Percentiles rank a stretch among this genome's conserved stretches.
phyloP scores from a whole-genome alignment of 2,888 invertebrate genomes.

The Leptopilina drosophilae region DNA sequence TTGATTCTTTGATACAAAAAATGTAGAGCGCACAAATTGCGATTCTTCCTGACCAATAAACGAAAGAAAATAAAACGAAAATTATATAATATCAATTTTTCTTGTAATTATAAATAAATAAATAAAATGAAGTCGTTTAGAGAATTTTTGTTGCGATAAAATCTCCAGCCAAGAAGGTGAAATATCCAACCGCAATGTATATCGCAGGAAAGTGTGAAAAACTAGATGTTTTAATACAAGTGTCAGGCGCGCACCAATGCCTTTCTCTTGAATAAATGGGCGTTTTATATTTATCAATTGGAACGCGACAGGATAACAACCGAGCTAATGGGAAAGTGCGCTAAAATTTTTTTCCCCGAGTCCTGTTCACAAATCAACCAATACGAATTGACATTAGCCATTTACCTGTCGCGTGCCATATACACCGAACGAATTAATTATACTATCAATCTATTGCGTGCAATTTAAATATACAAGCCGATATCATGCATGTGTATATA shows the following conservation, averaged over 20 bases:
- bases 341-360: constrained; percentile 48
- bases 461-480: background rate
- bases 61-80: no score
- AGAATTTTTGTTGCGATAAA: no score
- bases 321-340: constrained; percentile 57
- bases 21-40: no score
- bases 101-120: no score
- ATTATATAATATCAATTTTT: no score
- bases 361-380: constrained; percentile 48
- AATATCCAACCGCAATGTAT: no score
- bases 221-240: background rate
- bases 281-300: constrained; percentile 57
- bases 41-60: no score
- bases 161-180: no score
- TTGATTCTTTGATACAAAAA: no score
- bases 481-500: no score
- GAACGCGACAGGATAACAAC: constrained; percentile 54
- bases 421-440: constrained; percentile 2
- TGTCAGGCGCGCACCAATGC: constrained; percentile 9
- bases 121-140: no score
- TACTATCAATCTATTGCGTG: background rate
- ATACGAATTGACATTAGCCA: constrained; percentile 15
- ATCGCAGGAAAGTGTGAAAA: constrained; percentile 8
- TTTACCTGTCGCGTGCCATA: constrained; percentile 29
- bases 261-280: constrained; percentile 57